Conservation (phyloP, 2,113 vertebrate genomes). For the Sus scrofa region T2T-Sscrofa CM000813.6:140416501-140417000, state of each 20-base stretch:
- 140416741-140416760: background rate
- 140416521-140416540: conserved; percentile 5
- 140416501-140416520: conserved; percentile 6
- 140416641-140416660: background rate
- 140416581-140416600: conserved; percentile 7
- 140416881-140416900: background rate
- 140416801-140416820: background rate
- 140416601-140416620: background rate
- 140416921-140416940: background rate
- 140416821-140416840: background rate
- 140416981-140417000: background rate
- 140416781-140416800: background rate
- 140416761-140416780: background rate
- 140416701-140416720: background rate
- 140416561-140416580: background rate
- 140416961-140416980: background rate
- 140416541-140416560: background rate
- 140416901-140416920: background rate
- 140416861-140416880: background rate
- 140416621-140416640: conserved; percentile 6
- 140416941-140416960: background rate
- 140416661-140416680: background rate
- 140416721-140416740: conserved; percentile 7
- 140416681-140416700: conserved; percentile 34
- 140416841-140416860: background rate